Conservation (phyloP, 2,888 invertebrate species). For the Salpingus planirostris region DNA sequence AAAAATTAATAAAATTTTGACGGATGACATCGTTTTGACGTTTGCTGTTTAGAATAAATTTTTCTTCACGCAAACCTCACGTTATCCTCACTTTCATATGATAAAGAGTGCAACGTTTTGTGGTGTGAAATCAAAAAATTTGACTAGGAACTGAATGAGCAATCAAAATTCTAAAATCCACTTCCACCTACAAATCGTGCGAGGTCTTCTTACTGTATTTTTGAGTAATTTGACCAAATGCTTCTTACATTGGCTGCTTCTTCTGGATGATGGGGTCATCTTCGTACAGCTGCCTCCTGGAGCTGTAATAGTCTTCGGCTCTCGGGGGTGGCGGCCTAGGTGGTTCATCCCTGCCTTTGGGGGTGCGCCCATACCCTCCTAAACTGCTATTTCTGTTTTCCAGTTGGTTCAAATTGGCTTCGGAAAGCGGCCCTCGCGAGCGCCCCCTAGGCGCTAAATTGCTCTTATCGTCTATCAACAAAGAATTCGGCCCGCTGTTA, state of each 20-base stretch:
- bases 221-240: too few relatives aligned
- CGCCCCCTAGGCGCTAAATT: constrained; percentile 55
- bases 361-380: constrained; percentile 36
- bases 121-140: too few relatives aligned
- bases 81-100: too few relatives aligned
- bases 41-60: too few relatives aligned
- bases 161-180: constrained; percentile 3
- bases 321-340: constrained; percentile 81
- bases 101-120: too few relatives aligned
- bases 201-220: too few relatives aligned
- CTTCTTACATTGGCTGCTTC: constrained; percentile 68
- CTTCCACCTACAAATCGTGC: constrained; percentile 4
- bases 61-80: too few relatives aligned
- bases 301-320: constrained; percentile 79
- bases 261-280: constrained; percentile 68
- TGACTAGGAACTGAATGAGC: too few relatives aligned
- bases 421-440: constrained; percentile 55
- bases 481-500: constrained; percentile 30
- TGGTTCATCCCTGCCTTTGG: constrained; percentile 52
- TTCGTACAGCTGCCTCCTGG: constrained; percentile 69
- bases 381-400: constrained; percentile 45
- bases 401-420: constrained; percentile 51
- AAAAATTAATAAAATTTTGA: too few relatives aligned
- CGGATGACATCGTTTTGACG: too few relatives aligned
- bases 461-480: constrained; percentile 53